These are phyloP conservation scores for Drosophila malerkotliana DNA, from an alignment of 1,140 invertebrate genomes.

Conservation along the genomic window DNA sequence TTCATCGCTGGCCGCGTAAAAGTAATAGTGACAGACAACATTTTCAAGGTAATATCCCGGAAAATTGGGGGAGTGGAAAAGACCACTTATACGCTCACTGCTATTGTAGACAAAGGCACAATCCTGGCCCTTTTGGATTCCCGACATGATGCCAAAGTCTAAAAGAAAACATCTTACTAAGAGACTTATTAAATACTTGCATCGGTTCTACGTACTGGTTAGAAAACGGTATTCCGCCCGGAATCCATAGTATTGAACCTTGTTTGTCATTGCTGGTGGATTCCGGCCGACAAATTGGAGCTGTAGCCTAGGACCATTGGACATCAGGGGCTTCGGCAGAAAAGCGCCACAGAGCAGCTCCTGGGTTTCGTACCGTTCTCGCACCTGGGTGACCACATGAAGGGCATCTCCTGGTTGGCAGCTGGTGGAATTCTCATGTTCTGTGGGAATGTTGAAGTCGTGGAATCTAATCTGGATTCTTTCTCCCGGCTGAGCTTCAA, in stretches of 20 bases:
- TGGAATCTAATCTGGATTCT: slow-evolving; percentile 86
- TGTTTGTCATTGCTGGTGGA: slow-evolving; percentile 86
- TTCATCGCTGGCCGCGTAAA: slow-evolving; percentile 92
- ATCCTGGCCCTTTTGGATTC: slow-evolving; percentile 90
- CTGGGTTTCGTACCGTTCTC: slow-evolving; percentile 84
- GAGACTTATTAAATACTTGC: neutral
- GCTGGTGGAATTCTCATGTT: slow-evolving; percentile 58
- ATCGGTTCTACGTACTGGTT: slow-evolving; percentile 89
- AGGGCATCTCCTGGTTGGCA: slow-evolving; percentile 71
- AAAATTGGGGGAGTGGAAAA: slow-evolving; percentile 96
- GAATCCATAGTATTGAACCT: slow-evolving; percentile 90
- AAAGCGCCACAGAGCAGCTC: slow-evolving; percentile 92
- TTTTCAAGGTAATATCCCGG: slow-evolving; percentile 96
- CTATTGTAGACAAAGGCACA: slow-evolving; percentile 94
- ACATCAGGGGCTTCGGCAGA: slow-evolving; percentile 93
- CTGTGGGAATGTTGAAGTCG: slow-evolving; percentile 77
- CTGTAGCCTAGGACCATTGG: slow-evolving; percentile 91
- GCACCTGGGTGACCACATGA: slow-evolving; percentile 61
- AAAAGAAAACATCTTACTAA: neutral
- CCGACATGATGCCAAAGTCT: slow-evolving; percentile 91
- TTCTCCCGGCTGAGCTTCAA: slow-evolving; percentile 92
- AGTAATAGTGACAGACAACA: slow-evolving; percentile 97
- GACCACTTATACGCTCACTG: slow-evolving; percentile 90
- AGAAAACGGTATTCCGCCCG: slow-evolving; percentile 94
- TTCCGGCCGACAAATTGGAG: slow-evolving; percentile 91